These are phyloP conservation scores for Nixonia krombeini DNA, from an alignment of 1,140 invertebrate species.

Conservation along the genomic window DNA sequence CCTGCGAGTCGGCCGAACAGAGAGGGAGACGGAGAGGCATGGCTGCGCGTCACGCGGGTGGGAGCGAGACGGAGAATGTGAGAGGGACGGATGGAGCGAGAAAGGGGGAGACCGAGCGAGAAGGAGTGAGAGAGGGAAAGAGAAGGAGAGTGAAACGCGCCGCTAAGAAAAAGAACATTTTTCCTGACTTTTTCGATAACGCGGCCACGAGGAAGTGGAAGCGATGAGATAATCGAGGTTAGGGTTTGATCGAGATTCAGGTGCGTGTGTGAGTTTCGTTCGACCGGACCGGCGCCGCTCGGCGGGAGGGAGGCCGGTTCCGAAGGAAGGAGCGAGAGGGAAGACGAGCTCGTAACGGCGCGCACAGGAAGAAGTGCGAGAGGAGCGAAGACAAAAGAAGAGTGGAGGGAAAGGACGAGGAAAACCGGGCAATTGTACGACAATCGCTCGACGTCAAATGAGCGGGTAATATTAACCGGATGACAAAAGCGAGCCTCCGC, in stretches of 20 bases:
- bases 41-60: neutral
- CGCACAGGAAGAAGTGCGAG: slow-evolving; percentile 13
- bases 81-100: slow-evolving; percentile 25
- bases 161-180: neutral
- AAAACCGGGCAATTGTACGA: slow-evolving; percentile 47
- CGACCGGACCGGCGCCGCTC: too few relatives aligned
- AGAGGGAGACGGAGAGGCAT: slow-evolving; percentile 24
- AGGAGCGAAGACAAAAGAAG: slow-evolving; percentile 50
- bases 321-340: slow-evolving; percentile 2
- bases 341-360: slow-evolving; percentile 31
- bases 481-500: slow-evolving; percentile 22
- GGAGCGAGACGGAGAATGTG: slow-evolving; percentile 23
- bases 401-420: slow-evolving; percentile 37
- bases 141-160: slow-evolving; percentile 26
- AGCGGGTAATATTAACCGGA: slow-evolving; percentile 42
- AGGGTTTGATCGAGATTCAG: neutral
- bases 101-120: slow-evolving; percentile 33
- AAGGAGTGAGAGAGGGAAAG: slow-evolving; percentile 41
- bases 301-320: neutral
- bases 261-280: neutral
- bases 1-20: slow-evolving; percentile 38
- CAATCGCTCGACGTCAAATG: slow-evolving; percentile 41
- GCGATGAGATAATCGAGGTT: neutral
- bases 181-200: neutral
- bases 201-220: neutral